phyloP scores from a whole-genome alignment of 2,888 invertebrate species.

The Abrostola triplasia region DNA sequence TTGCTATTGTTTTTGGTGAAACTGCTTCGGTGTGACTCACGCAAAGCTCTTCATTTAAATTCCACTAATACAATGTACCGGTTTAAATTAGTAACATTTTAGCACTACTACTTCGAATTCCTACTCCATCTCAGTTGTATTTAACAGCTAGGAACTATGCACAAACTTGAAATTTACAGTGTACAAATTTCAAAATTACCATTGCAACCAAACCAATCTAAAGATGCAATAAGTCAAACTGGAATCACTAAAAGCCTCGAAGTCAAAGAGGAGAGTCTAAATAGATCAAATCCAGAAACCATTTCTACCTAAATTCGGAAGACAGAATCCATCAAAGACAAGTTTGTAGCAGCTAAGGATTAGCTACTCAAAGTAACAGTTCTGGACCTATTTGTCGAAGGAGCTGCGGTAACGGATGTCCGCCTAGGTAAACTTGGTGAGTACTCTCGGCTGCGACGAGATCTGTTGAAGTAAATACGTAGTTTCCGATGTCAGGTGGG shows the following conservation, averaged over 20 bases:
- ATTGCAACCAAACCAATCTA: background rate
- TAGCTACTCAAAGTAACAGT: slow-evolving; percentile 23
- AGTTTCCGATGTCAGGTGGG: background rate
- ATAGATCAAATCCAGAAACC: slow-evolving; percentile 4
- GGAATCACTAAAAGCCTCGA: background rate
- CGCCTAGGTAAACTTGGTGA: slow-evolving; percentile 29
- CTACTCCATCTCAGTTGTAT: too few relatives aligned
- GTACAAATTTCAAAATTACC: too few relatives aligned
- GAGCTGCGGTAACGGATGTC: slow-evolving; percentile 25
- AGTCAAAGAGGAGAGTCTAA: background rate
- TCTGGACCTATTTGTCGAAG: background rate
- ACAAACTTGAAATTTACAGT: too few relatives aligned
- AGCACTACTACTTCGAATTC: too few relatives aligned
- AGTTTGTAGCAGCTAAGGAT: slow-evolving; percentile 32
- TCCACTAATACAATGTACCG: too few relatives aligned
- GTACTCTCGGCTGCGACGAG: slow-evolving; percentile 16
- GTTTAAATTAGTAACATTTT: too few relatives aligned
- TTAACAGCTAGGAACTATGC: too few relatives aligned
- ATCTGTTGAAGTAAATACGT: slow-evolving; percentile 27
- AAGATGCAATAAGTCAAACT: background rate
- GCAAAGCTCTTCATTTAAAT: too few relatives aligned
- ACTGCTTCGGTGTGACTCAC: too few relatives aligned
- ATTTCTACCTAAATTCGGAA: slow-evolving; percentile 2
- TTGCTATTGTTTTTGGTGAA: too few relatives aligned
- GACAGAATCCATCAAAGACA: slow-evolving; percentile 1